Base-by-base conservation (phyloP, 2,797 vertebrate species). In the Thripadectes ignobilis region DNA sequence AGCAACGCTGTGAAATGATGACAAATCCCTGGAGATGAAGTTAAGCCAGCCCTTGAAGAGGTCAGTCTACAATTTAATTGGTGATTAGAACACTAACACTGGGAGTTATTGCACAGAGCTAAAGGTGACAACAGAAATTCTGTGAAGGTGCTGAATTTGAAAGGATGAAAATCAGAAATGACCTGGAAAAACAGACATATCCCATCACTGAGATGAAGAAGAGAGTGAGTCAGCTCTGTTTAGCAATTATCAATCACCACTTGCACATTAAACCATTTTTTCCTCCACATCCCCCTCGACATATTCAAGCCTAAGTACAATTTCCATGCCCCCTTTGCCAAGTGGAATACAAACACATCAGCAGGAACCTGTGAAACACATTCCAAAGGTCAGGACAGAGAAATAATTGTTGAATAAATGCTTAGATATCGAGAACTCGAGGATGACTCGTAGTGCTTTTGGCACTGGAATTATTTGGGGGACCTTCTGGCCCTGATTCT, bases 291-390 rank as follows among this genome's bases (percentile, higher is more conserved):
- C 46, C 67, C 77, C 43, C 43, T 9, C 2, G 16, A 26, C 51
- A 41, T 22, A 20, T 32, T 38, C 32, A 59, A 71, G 63, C 24
- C 63, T 10, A 52, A 39, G 10, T 55, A 34, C 30, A 36, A 21
- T 41, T 81, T 62, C 4, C 14, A 6, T 3, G 59, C 39, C 46
- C 41, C 67, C 23, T 80, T 71, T 19, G 69, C 76, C n/a, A 72
- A 10, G 11, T 11, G 92, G 27, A 72, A 86, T 27, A 34, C 68
- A 85, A 88, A 12, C 77, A 78, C 82, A 83, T 6, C 5, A 46
- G 45, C 51, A 85, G 67, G 84, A 85, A 89, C 63, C 88, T 85
- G 81, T 26, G 16, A 88, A 92, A 73, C 57, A 54, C 73, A 57
- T 89, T 79, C 67, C 77, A 79, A 82, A 69, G 30, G 71, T 41